Evolutionary conservation across 2,113 vertebrate genomes (phyloP), one percentile per base, ranked within the genome.

Genomic region (Megalops atlanticus): DNA sequence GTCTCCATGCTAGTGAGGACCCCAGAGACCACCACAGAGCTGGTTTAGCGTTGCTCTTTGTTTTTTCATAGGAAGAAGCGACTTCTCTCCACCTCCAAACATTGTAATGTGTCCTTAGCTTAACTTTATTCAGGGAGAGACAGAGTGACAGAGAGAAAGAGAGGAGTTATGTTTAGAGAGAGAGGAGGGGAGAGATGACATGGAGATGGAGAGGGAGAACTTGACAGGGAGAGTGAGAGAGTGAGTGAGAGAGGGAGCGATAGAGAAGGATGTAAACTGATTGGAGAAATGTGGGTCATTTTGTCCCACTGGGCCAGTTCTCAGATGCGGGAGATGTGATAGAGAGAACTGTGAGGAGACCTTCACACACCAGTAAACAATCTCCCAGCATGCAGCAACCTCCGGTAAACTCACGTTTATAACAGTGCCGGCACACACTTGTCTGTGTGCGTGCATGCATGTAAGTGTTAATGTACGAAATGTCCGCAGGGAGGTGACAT

Each of bases 381-480:
- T 76, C 43, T 76, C 74, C 74, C 74, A 76, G 74, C 43, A 76
- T 49, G 31, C 43, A 8, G 27, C 16, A 35, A n/a, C n/a, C n/a
- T n/a, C n/a, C n/a, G n/a, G n/a, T n/a, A n/a, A n/a, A n/a, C n/a
- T n/a, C n/a, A n/a, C n/a, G n/a, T n/a, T n/a, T n/a, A n/a, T n/a
- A n/a, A n/a, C n/a, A n/a, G n/a, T n/a, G n/a, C n/a, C n/a, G n/a
- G n/a, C n/a, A n/a, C n/a, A n/a, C n/a, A n/a, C n/a, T n/a, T n/a
- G n/a, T n/a, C n/a, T n/a, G n/a, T n/a, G n/a, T n/a, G n/a, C n/a
- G n/a, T n/a, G n/a, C n/a, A n/a, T n/a, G n/a, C n/a, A n/a, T n/a
- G n/a, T n/a, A n/a, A n/a, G n/a, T n/a, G n/a, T n/a, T n/a, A n/a
- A n/a, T n/a, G n/a, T n/a, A n/a, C n/a, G n/a, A n/a, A n/a, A n/a